Percentiles rank a stretch among this genome's conserved stretches.
Evolutionary conservation across 2,888 invertebrate species (phyloP).

Genomic region (Oscheius sp.): DNA sequence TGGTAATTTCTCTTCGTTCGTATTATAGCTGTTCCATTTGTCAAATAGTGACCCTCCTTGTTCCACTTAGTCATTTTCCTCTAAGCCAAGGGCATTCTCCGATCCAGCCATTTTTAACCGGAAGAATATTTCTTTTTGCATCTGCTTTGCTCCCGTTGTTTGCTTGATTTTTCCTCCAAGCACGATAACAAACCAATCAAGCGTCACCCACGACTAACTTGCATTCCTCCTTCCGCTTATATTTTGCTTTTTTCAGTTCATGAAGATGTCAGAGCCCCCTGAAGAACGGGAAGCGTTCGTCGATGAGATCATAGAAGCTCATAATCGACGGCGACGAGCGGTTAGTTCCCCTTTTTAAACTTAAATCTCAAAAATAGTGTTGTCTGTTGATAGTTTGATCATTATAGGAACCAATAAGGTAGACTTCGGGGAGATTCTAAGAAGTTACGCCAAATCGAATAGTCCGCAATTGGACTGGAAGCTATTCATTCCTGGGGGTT

Average conservation of each 20-base stretch:
- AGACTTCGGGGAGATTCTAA: slow-evolving; percentile 23
- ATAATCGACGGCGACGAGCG: slow-evolving; percentile 43
- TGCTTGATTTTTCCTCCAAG: slow-evolving; percentile 12
- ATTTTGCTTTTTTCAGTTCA: slow-evolving; percentile 1
- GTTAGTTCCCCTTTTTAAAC: slow-evolving; percentile 32
- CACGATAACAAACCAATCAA: slow-evolving; percentile 27
- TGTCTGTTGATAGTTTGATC: slow-evolving; percentile 19
- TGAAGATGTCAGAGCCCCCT: slow-evolving; percentile 16
- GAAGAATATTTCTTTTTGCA: background rate
- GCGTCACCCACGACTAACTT: background rate
- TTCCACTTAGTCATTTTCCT: slow-evolving; percentile 3
- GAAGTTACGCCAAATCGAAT: slow-evolving; percentile 28
- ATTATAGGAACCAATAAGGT: slow-evolving; percentile 5
- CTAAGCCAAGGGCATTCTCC: background rate
- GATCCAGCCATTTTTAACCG: background rate
- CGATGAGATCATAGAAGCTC: slow-evolving; percentile 48
- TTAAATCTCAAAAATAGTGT: background rate
- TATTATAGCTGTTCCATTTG: slow-evolving; percentile 1
- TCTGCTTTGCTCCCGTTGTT: background rate
- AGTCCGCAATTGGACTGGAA: slow-evolving; percentile 30
- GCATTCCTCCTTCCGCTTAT: background rate
- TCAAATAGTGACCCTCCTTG: background rate
- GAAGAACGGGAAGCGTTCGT: slow-evolving; percentile 40
- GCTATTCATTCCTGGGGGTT: slow-evolving; percentile 30
- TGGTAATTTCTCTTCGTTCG: slow-evolving; percentile 17